phyloP scores from a whole-genome alignment of 2,888 invertebrate species.

The Mechanitis mazaeus region DNA sequence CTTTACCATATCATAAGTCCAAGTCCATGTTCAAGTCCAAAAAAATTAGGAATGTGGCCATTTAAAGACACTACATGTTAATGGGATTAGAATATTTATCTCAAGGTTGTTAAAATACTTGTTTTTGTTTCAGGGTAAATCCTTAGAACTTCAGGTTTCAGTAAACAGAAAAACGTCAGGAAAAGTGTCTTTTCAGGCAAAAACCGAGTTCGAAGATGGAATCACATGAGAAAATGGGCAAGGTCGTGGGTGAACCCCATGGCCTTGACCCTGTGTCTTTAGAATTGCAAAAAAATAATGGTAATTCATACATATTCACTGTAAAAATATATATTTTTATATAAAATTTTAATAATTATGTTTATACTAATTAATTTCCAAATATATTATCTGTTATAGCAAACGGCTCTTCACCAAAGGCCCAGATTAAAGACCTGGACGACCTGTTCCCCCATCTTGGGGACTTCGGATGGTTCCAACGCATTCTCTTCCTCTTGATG shows the following conservation, averaged over 20 bases:
- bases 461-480: conserved; percentile 68
- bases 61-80: too few species aligned
- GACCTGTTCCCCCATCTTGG: conserved; percentile 62
- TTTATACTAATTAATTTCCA: too few species aligned
- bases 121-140: conserved; percentile 39
- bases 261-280: conserved; percentile 36
- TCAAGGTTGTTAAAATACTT: neutral
- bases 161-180: conserved; percentile 52
- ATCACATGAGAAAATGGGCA: conserved; percentile 63
- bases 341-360: too few species aligned
- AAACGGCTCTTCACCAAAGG: conserved; percentile 14
- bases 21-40: too few species aligned
- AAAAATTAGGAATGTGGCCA: too few species aligned
- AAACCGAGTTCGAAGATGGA: conserved; percentile 62
- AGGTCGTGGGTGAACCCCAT: conserved; percentile 32
- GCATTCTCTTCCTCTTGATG: conserved; percentile 63
- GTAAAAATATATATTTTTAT: too few species aligned
- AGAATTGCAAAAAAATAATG: conserved; percentile 37
- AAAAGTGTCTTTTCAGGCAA: conserved; percentile 66
- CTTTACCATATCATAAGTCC: too few species aligned
- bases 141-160: conserved; percentile 35
- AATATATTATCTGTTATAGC: conserved; percentile 8
- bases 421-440: conserved; percentile 54
- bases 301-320: conserved; percentile 20
- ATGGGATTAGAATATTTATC: neutral